A percentile compares a stretch with the other conserved stretches of the same genome.
Conservation (phyloP, 1,140 invertebrate species). For the Procambarus virginalis region DNA sequence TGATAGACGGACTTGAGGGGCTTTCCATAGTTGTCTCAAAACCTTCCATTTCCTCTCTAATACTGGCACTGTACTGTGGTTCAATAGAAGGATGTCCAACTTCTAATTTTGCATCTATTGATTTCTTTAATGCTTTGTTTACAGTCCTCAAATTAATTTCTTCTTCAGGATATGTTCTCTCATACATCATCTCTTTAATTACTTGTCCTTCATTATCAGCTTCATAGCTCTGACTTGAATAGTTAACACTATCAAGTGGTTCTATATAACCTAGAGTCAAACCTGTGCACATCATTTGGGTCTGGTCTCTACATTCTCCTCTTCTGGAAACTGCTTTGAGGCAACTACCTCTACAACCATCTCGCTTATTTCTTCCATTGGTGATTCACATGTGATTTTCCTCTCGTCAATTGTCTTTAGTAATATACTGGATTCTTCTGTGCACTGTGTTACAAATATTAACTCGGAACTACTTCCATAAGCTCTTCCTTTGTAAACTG, state of each 20-base stretch:
- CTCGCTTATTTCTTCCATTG: slow-evolving; percentile 11
- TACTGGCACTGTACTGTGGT: slow-evolving; percentile 25
- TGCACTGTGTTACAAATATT: not conserved
- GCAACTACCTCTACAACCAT: slow-evolving; percentile 6
- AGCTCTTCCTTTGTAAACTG: not conserved
- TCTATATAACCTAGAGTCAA: not conserved
- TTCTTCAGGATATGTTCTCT: not conserved
- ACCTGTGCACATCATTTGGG: not conserved
- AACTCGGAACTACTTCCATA: not conserved
- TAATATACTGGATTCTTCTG: not conserved
- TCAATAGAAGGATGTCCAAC: not conserved
- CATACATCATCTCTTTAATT: not conserved
- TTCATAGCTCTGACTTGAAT: not conserved
- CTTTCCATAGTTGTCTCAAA: slow-evolving; percentile 24
- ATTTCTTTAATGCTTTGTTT: not conserved
- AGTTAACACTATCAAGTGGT: not conserved
- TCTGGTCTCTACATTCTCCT: not conserved
- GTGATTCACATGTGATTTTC: not conserved
- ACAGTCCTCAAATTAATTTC: not conserved
- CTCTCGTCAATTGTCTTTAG: not conserved
- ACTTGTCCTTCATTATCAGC: not conserved
- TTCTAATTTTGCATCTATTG: not conserved
- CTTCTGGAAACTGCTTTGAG: not conserved
- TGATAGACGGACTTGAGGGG: slow-evolving; percentile 2
- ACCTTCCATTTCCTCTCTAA: slow-evolving; percentile 12